phyloP scores from a whole-genome alignment of 1,140 invertebrate species.

The Aphaenogaster rudis region DNA sequence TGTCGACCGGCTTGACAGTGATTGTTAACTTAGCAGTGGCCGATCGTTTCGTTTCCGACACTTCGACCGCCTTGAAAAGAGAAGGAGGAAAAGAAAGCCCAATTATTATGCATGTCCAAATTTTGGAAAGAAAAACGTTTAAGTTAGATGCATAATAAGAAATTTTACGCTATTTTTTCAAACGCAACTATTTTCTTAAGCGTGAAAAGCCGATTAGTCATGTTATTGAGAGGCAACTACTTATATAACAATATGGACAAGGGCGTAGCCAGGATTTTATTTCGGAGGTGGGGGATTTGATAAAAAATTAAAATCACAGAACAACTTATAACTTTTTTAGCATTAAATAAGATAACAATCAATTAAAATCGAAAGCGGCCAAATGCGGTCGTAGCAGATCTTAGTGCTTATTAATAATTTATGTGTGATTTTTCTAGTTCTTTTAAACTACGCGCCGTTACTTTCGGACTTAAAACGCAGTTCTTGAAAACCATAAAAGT shows the following conservation, averaged over 20 bases:
- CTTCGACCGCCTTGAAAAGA: conserved; percentile 91
- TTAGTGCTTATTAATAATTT: no score
- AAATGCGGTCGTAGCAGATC: no score
- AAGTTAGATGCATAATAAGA: background rate
- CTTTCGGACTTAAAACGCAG: no score
- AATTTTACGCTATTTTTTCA: background rate
- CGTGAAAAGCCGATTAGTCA: background rate
- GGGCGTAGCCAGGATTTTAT: no score
- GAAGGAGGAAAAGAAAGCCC: background rate
- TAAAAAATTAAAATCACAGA: no score
- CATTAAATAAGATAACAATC: no score
- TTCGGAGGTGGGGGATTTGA: no score
- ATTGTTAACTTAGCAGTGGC: conserved; percentile 94
- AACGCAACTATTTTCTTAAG: background rate
- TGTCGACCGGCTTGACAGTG: conserved; percentile 94
- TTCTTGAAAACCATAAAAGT: no score
- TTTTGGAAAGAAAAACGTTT: background rate
- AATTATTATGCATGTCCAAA: background rate
- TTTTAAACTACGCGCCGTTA: no score
- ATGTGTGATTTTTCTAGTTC: no score
- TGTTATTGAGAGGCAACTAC: background rate
- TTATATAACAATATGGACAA: background rate
- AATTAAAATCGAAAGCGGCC: no score
- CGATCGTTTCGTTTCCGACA: conserved; percentile 91
- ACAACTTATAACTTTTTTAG: no score